Base-by-base conservation (phyloP, 2,888 invertebrate species). In the Noctua janthina region DNA sequence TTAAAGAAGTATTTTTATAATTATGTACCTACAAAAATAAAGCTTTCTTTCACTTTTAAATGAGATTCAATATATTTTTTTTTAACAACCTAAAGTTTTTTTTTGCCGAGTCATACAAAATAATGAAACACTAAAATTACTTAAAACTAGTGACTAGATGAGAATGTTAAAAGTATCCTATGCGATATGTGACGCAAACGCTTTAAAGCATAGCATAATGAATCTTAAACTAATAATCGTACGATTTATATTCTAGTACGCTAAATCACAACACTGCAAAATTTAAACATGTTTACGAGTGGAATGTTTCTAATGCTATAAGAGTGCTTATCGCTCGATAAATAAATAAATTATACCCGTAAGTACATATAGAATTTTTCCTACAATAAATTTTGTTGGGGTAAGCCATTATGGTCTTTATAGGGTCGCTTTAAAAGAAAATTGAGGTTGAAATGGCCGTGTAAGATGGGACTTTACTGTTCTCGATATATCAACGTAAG, bases 201-300 rank as follows among this genome's bases (percentile, higher is more conserved):
- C 91, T 90, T 89, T 89, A 87, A 94, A 94, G 93, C 93, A 91
- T 90, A 92, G 91, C 92, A 90, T 89, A 88, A 91, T 88, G 83
- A 92, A 88, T 73, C 88, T 91, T 92, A 92, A 79, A 17, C 8
- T 84, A 88, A 83, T 86, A 89, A 82, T 85, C 59, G 88, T 88
- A 87, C 75, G 72, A 76, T 85, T 90, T 88, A 89, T 67, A 82
- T 73, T 85, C 86, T 74, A 78, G 84, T 92, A 91, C 82, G 79
- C 91, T 93, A 93, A 92, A 93, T 95, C 95, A 95, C 94, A 95
- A 95, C 94, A 93, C 93, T 91, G 93, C 93, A 93, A 89, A 91
- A 90, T 90, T 90, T 89, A 89, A 90, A 91, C 82, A 88, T 87
- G 84, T 88, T 88, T 64, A 83, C 43, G 72, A 75, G 87, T 90